Conservation (phyloP, 2,797 vertebrate genomes). For the Zalophus californianus region DNA sequence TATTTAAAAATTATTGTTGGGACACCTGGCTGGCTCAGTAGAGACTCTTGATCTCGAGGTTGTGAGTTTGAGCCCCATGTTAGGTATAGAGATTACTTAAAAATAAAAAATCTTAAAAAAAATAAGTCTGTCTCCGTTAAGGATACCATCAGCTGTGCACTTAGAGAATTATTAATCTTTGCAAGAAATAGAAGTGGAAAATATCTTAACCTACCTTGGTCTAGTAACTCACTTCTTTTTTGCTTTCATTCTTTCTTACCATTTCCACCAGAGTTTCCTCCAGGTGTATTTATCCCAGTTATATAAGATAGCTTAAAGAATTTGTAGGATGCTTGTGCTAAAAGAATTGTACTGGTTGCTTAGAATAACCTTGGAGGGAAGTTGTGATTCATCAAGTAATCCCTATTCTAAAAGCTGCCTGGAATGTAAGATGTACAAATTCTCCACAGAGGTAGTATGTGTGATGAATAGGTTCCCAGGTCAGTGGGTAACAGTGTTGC, state of each 20-base stretch:
- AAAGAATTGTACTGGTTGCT: neutral
- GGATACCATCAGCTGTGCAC: neutral
- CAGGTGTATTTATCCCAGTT: neutral
- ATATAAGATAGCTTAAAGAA: neutral
- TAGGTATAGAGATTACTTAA: neutral
- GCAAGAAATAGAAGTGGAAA: neutral
- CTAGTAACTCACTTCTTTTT: neutral
- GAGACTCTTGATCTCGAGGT: neutral
- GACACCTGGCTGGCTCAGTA: neutral
- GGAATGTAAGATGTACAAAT: neutral
- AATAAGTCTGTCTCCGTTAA: neutral
- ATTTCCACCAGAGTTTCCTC: neutral
- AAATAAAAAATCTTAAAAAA: neutral
- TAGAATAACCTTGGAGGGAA: neutral
- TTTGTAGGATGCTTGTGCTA: neutral
- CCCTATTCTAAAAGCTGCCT: neutral
- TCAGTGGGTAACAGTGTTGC: neutral
- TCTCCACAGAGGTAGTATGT: neutral
- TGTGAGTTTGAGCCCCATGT: neutral
- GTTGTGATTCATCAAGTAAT: constrained; percentile 16
- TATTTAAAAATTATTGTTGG: neutral
- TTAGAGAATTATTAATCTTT: neutral
- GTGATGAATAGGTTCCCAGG: neutral
- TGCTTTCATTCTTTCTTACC: neutral
- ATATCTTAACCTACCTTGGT: neutral